Evolutionary conservation across 2,888 invertebrate species (phyloP).

Genomic region (Drosophila kanekoi): DNA sequence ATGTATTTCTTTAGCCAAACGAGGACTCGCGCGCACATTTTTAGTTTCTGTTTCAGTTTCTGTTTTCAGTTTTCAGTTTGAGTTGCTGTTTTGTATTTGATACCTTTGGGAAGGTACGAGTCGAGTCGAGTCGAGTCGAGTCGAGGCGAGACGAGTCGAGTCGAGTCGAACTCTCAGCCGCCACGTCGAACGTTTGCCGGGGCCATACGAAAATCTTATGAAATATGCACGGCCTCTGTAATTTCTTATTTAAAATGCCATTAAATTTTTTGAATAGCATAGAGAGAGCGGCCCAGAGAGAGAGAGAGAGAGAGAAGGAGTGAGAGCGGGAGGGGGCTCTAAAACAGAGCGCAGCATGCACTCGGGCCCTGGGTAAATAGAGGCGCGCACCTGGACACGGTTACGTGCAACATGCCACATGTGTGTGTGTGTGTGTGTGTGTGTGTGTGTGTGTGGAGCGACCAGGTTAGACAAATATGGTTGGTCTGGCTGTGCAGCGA

Average conservation of each 20-base stretch:
- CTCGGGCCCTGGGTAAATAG: constrained; percentile 68
- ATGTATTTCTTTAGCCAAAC: constrained; percentile 64
- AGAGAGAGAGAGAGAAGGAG: constrained; percentile 14
- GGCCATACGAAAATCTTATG: constrained; percentile 81
- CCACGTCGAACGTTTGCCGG: constrained; percentile 68
- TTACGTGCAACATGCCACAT: constrained; percentile 22
- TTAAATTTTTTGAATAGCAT: constrained; percentile 85
- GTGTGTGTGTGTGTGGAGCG: constrained; percentile 45
- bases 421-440: constrained; percentile 5
- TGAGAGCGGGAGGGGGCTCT: constrained; percentile 39
- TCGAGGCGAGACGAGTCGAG: constrained; percentile 33
- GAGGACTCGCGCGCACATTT: constrained; percentile 51
- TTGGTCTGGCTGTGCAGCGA: constrained; percentile 64
- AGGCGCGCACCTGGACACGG: constrained; percentile 56
- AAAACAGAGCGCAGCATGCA: constrained; percentile 79
- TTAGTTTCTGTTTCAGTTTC: constrained; percentile 49
- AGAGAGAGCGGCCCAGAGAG: constrained; percentile 38
- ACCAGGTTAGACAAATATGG: constrained; percentile 79
- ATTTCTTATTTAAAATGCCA: constrained; percentile 86
- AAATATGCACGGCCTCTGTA: constrained; percentile 84
- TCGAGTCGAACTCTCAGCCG: constrained; percentile 67
- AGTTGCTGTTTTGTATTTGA: constrained; percentile 67
- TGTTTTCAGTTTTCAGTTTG: constrained; percentile 50
- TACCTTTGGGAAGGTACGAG: constrained; percentile 73
- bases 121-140: constrained; percentile 33